Percentiles rank a stretch among this genome's conserved stretches.
Conservation (phyloP, 53 echinoderm and acorn worm species). For the Echinarachnius parma region DNA sequence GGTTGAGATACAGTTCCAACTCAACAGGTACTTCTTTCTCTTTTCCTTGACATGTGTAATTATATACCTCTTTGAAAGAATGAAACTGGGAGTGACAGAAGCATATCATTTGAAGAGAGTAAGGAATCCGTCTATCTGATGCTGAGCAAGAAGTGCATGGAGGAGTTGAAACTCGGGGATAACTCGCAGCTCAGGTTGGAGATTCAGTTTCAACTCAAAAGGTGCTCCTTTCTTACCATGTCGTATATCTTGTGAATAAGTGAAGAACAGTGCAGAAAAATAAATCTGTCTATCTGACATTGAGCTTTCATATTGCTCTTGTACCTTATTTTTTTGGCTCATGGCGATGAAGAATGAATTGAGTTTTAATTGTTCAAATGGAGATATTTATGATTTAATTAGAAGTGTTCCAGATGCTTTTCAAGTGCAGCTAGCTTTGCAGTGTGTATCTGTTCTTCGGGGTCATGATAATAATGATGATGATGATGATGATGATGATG, state of each 20-base stretch:
- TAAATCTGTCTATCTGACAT: constrained; percentile 84
- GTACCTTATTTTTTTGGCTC: too few relatives aligned
- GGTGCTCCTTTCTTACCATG: constrained; percentile 44
- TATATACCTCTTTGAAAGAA: background rate
- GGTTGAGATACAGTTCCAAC: constrained; percentile 90
- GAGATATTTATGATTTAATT: too few relatives aligned
- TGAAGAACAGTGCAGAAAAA: constrained; percentile 90
- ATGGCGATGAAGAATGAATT: background rate
- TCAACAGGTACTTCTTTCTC: constrained; percentile 65
- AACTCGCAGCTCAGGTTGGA: constrained; percentile 72
- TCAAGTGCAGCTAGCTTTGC: too few relatives aligned
- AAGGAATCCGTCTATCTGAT: constrained; percentile 89
- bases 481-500: background rate
- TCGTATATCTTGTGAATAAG: too few relatives aligned
- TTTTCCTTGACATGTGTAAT: too few relatives aligned
- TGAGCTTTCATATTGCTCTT: constrained; percentile 25
- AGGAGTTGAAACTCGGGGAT: constrained; percentile 62
- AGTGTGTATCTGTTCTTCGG: too few relatives aligned
- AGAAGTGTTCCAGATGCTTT: too few relatives aligned
- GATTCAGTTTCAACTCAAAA: constrained; percentile 91
- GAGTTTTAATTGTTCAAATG: too few relatives aligned
- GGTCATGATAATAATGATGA: too few relatives aligned
- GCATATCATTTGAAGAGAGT: constrained; percentile 70
- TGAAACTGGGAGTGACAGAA: background rate
- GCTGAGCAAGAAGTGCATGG: constrained; percentile 75